Conservation (phyloP, 2,888 invertebrate genomes). For the Lagria hirta region DNA sequence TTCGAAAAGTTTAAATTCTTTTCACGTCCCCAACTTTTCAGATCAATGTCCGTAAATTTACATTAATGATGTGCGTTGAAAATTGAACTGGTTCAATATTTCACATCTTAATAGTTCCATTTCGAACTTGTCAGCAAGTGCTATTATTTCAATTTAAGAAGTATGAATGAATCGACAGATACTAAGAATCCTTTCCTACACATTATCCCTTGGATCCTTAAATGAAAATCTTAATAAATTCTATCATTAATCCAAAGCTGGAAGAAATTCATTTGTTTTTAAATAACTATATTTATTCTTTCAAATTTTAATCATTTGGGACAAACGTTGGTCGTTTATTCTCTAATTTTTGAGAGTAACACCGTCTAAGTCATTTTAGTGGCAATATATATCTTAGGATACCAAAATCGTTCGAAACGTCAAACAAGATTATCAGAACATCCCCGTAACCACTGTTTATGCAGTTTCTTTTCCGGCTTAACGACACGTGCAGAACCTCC, state of each 20-base stretch:
- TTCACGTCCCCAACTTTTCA: slow-evolving; percentile 38
- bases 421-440: slow-evolving; percentile 18
- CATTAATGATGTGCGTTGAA: slow-evolving; percentile 43
- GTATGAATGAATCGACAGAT: slow-evolving; percentile 35
- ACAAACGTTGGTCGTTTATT: too few relatives aligned
- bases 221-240: too few relatives aligned
- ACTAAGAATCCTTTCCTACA: slow-evolving; percentile 29
- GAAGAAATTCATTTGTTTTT: too few relatives aligned
- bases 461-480: slow-evolving; percentile 19
- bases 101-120: slow-evolving; percentile 40
- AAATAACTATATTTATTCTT: too few relatives aligned
- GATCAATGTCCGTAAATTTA: slow-evolving; percentile 42
- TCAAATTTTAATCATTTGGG: too few relatives aligned
- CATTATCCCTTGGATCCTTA: too few relatives aligned
- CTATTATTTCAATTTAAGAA: slow-evolving; percentile 39
- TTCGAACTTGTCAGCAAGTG: slow-evolving; percentile 41
- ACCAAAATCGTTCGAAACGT: slow-evolving; percentile 8
- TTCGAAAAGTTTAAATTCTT: slow-evolving; percentile 39
- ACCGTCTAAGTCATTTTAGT: too few relatives aligned
- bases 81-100: slow-evolving; percentile 41
- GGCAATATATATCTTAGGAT: too few relatives aligned
- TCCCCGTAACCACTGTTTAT: slow-evolving; percentile 19
- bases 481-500: slow-evolving; percentile 21
- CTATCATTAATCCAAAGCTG: too few relatives aligned
- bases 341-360: too few relatives aligned